These are phyloP conservation scores for Spatulosminthurus flaviceps DNA, from an alignment of 2,888 invertebrate genomes.

Conservation along the genomic window DNA sequence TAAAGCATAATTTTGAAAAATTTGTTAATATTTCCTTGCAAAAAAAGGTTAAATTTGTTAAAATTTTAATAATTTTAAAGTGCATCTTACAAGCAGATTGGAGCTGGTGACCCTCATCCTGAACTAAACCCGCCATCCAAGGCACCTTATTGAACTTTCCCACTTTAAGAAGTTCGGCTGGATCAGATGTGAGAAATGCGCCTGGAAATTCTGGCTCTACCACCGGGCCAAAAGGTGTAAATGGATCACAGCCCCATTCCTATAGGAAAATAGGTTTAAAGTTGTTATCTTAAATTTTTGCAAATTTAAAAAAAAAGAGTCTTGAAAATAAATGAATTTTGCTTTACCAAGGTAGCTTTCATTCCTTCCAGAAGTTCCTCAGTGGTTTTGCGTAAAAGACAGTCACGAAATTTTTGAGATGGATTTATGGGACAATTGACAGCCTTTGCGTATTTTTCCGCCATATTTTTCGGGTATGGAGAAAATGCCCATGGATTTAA, in stretches of 20 bases:
- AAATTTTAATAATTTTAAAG: neutral
- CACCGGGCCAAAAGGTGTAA: conserved; percentile 34
- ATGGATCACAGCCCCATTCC: conserved; percentile 43
- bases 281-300: too few species aligned
- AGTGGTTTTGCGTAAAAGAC: conserved; percentile 40
- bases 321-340: too few species aligned
- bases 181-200: neutral
- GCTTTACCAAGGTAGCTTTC: neutral
- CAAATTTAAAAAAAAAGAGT: too few species aligned
- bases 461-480: conserved; percentile 33
- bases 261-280: too few species aligned
- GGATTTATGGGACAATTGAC: conserved; percentile 38
- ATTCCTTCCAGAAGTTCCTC: conserved; percentile 35
- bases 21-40: too few species aligned
- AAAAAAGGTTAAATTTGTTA: too few species aligned
- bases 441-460: conserved; percentile 41
- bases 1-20: too few species aligned
- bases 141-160: conserved; percentile 65
- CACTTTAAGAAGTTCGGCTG: neutral
- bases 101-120: conserved; percentile 67
- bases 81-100: conserved; percentile 22
- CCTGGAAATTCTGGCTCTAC: conserved; percentile 10
- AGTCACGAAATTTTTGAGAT: conserved; percentile 32
- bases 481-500: conserved; percentile 49
- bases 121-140: conserved; percentile 68